These are phyloP conservation scores for Morone saxatilis DNA, from an alignment of 2,113 vertebrate species.

Conservation along the genomic window DNA sequence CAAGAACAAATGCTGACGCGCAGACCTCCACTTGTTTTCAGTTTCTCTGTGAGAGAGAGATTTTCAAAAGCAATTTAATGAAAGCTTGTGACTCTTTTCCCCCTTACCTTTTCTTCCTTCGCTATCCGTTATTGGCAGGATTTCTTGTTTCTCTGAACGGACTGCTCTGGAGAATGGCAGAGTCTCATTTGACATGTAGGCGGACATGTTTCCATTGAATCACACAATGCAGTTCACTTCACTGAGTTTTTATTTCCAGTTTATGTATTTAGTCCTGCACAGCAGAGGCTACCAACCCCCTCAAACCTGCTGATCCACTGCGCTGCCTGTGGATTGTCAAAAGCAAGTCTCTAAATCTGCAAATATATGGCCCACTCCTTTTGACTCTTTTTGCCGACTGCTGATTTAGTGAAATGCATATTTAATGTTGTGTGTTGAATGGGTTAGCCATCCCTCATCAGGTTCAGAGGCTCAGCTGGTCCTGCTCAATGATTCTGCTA, in stretches of 20 bases:
- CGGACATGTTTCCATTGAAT: conserved; percentile 72
- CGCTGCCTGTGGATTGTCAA: conserved; percentile 41
- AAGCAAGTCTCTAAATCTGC: conserved; percentile 52
- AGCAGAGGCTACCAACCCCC: conserved; percentile 26
- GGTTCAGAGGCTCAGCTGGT: conserved; percentile 66
- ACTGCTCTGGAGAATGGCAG: conserved; percentile 40
- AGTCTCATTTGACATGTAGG: conserved; percentile 57
- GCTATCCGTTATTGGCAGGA: conserved; percentile 28
- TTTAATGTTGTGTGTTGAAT: conserved; percentile 66
- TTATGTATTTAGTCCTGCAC: conserved; percentile 50
- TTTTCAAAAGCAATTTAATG: conserved; percentile 63
- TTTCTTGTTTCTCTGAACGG: conserved; percentile 48
- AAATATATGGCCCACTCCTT: conserved; percentile 36
- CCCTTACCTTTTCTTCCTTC: conserved; percentile 30
- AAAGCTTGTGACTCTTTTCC: conserved; percentile 42
- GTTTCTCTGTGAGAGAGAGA: conserved; percentile 21
- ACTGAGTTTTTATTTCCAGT: conserved; percentile 55
- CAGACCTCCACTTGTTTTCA: conserved; percentile 55
- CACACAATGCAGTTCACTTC: conserved; percentile 58
- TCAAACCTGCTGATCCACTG: conserved; percentile 1
- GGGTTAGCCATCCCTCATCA: conserved; percentile 58
- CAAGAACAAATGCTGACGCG: conserved; percentile 54
- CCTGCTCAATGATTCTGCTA: conserved; percentile 65
- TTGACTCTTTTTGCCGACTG: conserved; percentile 43
- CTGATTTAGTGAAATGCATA: conserved; percentile 73